These are phyloP conservation scores for Hoplodrina ambigua DNA, from an alignment of 2,888 invertebrate genomes.

Conservation along the genomic window DNA sequence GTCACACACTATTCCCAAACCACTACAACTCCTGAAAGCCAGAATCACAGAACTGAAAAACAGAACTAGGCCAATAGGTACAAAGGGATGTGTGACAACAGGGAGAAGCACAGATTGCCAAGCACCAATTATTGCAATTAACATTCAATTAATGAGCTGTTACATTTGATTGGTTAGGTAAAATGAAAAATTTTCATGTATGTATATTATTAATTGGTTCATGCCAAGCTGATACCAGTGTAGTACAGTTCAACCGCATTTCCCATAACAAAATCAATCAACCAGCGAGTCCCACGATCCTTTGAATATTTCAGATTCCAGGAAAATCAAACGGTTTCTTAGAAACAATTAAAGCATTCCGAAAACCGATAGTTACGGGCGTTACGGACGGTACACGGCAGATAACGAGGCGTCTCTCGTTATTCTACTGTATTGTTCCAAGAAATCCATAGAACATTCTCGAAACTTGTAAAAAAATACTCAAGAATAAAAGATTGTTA, in stretches of 20 bases:
- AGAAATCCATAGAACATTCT: conserved; percentile 11
- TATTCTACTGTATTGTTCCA: conserved; percentile 4
- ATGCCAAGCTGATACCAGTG: too few relatives aligned
- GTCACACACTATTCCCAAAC: too few relatives aligned
- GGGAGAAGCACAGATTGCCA: too few relatives aligned
- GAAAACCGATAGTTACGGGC: conserved; percentile 7
- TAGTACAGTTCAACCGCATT: not conserved
- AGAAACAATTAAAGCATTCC: conserved; percentile 24
- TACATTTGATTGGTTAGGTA: too few relatives aligned
- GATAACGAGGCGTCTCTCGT: conserved; percentile 20
- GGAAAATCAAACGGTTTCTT: conserved; percentile 9
- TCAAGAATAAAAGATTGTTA: conserved; percentile 21
- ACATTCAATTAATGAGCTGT: too few relatives aligned
- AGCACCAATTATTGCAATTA: too few relatives aligned
- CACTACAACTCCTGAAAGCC: too few relatives aligned
- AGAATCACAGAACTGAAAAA: too few relatives aligned
- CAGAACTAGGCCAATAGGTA: too few relatives aligned
- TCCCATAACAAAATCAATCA: not conserved
- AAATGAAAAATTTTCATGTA: too few relatives aligned
- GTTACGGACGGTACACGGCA: not conserved
- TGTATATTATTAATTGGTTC: too few relatives aligned
- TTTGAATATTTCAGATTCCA: conserved; percentile 8
- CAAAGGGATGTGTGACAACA: too few relatives aligned
- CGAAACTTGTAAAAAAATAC: conserved; percentile 18
- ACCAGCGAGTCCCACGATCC: conserved; percentile 1